Evolutionary conservation across 2,888 invertebrate species (phyloP), one percentile per base, ranked within the genome.

Genomic region (Sminthurinus aureus): DNA sequence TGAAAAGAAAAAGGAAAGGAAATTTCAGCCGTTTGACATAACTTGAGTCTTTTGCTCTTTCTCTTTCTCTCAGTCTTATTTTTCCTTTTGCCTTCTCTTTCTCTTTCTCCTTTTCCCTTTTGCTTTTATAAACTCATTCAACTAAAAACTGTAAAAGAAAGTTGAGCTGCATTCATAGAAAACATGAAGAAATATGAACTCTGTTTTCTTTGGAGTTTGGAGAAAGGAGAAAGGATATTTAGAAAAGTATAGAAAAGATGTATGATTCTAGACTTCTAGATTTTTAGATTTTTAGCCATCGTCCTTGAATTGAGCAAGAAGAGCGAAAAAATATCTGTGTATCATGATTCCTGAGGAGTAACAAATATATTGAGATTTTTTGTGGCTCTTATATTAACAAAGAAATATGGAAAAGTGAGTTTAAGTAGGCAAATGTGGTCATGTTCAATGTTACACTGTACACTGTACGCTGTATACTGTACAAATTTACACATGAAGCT

Each of bases 341-440:
- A 18, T 58, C 58, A 58, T 58, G 8, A 52, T 52, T 11, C 13
- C 8, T 13, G 18, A 58, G 58, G 58, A 15, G 58, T 0, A 15
- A 58, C 9, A 58, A 6, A 2, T 58, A 24, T 71, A 12, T 71
- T 13, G n/a, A 67, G 67, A 67, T 71, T 24, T 71, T 13, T 20
- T 13, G 24, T 4, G 71, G 71, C 71, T 71, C 26, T 8, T 71
- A 9, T 71, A 71, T 71, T 71, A 71, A 71, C 71, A 71, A 71
- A 24, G 24, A 24, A 71, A 67, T 11, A 13, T n/a, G 1, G 71
- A 71, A 71, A 71, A 71, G 71, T 71, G 71, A 71, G 71, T 71
- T 71, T 71, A 71, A 71, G 67, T 67, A 67, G 71, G 71, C 6
- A 71, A 71, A 71, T 24, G 24, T 71, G 22, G 58, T 15, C 9